phyloP scores from a whole-genome alignment of 2,113 vertebrate species.

The Piprites chloris region DNA sequence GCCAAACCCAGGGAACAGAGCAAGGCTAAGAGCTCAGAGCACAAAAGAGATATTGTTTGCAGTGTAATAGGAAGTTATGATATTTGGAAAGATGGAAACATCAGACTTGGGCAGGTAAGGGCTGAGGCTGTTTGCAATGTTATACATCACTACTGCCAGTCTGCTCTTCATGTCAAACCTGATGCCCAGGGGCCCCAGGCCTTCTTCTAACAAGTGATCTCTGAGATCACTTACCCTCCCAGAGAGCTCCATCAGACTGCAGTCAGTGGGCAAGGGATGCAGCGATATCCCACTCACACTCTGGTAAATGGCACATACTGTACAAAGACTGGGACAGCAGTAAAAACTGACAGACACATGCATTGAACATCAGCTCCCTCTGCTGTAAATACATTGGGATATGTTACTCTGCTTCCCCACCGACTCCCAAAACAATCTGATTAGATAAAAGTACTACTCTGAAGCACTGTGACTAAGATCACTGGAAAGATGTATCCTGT shows the following conservation, averaged over 20 bases:
- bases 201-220: neutral
- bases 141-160: neutral
- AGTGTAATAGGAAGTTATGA: neutral
- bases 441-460: neutral
- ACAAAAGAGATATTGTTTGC: neutral
- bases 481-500: slow-evolving; percentile 24
- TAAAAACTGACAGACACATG: neutral
- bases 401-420: neutral
- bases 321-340: neutral
- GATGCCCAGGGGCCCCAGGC: accelerated
- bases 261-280: neutral
- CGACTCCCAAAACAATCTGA: neutral
- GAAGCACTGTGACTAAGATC: slow-evolving; percentile 50
- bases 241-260: neutral
- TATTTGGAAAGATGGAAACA: neutral
- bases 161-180: neutral
- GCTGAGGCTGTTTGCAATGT: neutral
- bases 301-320: neutral
- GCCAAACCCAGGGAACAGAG: neutral
- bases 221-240: neutral
- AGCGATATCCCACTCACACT: neutral
- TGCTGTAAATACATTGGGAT: neutral
- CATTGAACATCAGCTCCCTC: slow-evolving; percentile 36
- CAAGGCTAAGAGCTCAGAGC: neutral
- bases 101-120: neutral